A percentile compares a stretch with the other conserved stretches of the same genome.
These are phyloP conservation scores for Notolepis coatsorum DNA, from an alignment of 2,797 vertebrate genomes.

Conservation along the genomic window DNA sequence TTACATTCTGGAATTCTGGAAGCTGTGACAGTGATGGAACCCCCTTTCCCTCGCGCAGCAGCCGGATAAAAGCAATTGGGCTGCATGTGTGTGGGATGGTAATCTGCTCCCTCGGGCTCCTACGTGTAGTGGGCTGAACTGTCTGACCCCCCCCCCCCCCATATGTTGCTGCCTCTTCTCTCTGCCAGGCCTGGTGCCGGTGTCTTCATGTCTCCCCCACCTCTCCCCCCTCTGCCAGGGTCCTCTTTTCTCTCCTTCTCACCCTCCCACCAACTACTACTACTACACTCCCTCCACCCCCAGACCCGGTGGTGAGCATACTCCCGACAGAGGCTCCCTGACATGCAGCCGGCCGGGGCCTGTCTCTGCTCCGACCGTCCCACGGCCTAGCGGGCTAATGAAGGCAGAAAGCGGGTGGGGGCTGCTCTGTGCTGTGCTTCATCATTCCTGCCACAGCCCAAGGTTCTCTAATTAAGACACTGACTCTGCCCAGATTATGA, in stretches of 20 bases:
- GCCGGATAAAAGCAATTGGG: slow-evolving; percentile 50
- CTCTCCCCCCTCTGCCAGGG: slow-evolving; percentile 26
- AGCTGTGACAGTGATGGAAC: slow-evolving; percentile 45
- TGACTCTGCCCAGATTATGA: slow-evolving; percentile 65
- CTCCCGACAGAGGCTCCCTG: slow-evolving; percentile 33
- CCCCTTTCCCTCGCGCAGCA: slow-evolving; percentile 37
- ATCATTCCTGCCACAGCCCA: slow-evolving; percentile 68
- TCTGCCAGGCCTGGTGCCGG: slow-evolving; percentile 42
- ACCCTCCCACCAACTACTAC: slow-evolving; percentile 21
- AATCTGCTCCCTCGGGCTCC: slow-evolving; percentile 46
- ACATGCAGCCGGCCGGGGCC: slow-evolving; percentile 49
- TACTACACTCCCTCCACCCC: slow-evolving; percentile 31
- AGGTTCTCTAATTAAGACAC: slow-evolving; percentile 76
- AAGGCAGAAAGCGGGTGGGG: slow-evolving; percentile 48
- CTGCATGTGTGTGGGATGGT: slow-evolving; percentile 40
- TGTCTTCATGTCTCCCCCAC: slow-evolving; percentile 16
- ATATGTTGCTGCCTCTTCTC: slow-evolving; percentile 36
- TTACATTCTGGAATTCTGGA: not conserved
- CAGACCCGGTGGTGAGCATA: slow-evolving; percentile 42
- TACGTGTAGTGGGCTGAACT: slow-evolving; percentile 50
- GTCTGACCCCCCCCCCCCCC: slow-evolving; percentile 38
- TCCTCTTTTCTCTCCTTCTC: not conserved
- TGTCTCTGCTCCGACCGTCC: slow-evolving; percentile 53
- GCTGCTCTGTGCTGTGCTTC: slow-evolving; percentile 48
- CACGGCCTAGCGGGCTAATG: slow-evolving; percentile 53